A percentile compares a stretch with the other conserved stretches of the same genome.
phyloP scores from a whole-genome alignment of 1,140 invertebrate species.

The Temnothorax nylanderi region DNA sequence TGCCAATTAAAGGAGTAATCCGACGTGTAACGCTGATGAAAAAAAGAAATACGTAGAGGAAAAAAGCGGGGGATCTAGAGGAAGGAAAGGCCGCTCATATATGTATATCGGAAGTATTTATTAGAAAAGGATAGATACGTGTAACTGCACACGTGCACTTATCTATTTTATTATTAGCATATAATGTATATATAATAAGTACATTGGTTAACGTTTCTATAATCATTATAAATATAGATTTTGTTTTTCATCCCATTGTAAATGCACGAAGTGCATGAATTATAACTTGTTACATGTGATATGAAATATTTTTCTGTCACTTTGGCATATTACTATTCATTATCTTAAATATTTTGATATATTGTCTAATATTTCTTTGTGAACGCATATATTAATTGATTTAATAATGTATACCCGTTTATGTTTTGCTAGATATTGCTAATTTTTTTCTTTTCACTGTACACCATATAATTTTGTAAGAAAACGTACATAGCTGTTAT shows the following conservation, averaged over 20 bases:
- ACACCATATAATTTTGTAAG: background rate
- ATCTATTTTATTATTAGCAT: slow-evolving; percentile 2
- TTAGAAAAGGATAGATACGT: background rate
- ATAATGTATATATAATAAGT: background rate
- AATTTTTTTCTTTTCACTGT: background rate
- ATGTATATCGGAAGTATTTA: slow-evolving; percentile 1
- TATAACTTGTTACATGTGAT: background rate
- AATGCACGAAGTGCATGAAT: background rate
- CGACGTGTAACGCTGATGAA: background rate
- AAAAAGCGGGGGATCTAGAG: background rate
- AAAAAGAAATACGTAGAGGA: background rate
- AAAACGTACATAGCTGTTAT: background rate
- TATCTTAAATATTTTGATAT: background rate
- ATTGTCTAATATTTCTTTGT: too few relatives aligned
- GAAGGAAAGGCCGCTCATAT: background rate
- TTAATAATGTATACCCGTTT: background rate
- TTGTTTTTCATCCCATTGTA: background rate
- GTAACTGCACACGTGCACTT: background rate
- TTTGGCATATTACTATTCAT: background rate
- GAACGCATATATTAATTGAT: background rate
- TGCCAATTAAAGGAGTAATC: background rate
- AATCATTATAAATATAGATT: background rate
- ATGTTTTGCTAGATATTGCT: background rate
- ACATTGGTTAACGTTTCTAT: background rate
- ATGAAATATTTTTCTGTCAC: background rate